Conservation (phyloP, 2,113 vertebrate species). For the Leucopsar rothschildi region DNA sequence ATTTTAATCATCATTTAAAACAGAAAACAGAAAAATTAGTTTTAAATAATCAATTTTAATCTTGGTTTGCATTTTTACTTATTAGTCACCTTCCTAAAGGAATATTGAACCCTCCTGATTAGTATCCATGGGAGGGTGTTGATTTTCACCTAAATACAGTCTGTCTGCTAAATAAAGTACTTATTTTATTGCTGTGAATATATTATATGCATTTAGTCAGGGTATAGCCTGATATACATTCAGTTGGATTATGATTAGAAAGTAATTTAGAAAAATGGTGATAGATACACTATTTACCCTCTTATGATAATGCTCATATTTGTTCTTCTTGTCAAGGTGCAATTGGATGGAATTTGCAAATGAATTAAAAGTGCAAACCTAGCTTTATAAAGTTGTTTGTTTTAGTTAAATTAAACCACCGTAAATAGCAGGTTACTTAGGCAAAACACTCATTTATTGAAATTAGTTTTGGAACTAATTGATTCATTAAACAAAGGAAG, state of each 20-base stretch:
- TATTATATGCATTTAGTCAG: neutral
- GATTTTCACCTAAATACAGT: neutral
- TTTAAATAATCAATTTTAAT: slow-evolving; percentile 27
- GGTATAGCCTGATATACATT: neutral
- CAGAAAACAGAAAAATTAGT: neutral
- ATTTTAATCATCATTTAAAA: neutral
- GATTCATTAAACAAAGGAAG: slow-evolving; percentile 39
- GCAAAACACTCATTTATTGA: slow-evolving; percentile 16
- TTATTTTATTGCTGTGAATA: neutral
- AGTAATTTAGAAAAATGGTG: neutral
- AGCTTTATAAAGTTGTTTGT: slow-evolving; percentile 27
- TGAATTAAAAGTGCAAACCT: neutral
- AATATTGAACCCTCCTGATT: neutral
- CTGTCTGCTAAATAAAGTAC: neutral
- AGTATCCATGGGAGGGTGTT: neutral
- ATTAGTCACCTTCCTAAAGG: neutral
- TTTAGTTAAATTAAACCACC: slow-evolving; percentile 38
- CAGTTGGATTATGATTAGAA: neutral
- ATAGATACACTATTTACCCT: neutral
- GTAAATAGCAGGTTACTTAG: slow-evolving; percentile 24
- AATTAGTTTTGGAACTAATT: slow-evolving; percentile 31
- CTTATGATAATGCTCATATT: neutral
- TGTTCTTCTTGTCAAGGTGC: neutral
- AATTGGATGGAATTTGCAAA: slow-evolving; percentile 10
- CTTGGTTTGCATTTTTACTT: neutral